A percentile compares a stretch with the other conserved stretches of the same genome.
These are phyloP conservation scores for Gastracanthus pulcherrimus DNA, from an alignment of 2,888 invertebrate species.

Conservation along the genomic window DNA sequence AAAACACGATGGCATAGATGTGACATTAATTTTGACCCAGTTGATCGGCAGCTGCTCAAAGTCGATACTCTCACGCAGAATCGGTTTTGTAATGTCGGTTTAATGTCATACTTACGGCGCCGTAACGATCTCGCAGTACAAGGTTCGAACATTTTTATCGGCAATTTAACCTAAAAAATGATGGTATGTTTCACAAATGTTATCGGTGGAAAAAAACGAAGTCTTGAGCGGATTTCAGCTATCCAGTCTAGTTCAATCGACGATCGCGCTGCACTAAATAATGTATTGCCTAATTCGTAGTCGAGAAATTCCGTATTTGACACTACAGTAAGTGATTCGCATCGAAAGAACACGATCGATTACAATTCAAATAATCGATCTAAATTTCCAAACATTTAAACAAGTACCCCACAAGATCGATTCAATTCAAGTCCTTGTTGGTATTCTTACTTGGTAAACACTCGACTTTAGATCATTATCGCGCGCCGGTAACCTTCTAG, in stretches of 20 bases:
- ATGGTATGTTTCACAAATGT: neutral
- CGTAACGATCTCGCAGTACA: constrained; percentile 30
- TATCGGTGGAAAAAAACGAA: neutral
- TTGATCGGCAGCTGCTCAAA: neutral
- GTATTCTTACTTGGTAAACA: neutral
- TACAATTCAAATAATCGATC: neutral
- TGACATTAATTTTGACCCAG: constrained; percentile 48
- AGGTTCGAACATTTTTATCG: constrained; percentile 24
- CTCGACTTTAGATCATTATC: neutral
- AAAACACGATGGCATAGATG: constrained; percentile 9
- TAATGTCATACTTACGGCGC: constrained; percentile 42
- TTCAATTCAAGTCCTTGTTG: neutral
- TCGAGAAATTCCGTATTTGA: neutral
- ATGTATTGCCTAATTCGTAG: neutral
- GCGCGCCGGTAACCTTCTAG: neutral
- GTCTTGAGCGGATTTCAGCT: neutral
- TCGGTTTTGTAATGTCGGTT: constrained; percentile 45
- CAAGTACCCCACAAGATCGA: too few relatives aligned
- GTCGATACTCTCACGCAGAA: neutral
- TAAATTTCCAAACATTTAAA: neutral
- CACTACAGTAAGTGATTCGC: neutral
- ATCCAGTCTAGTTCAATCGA: neutral
- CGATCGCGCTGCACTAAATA: too few relatives aligned
- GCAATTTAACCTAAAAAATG: neutral
- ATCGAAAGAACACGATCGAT: neutral